Base-by-base conservation (phyloP, 2,888 invertebrate genomes). In the Sycophila texana region DNA sequence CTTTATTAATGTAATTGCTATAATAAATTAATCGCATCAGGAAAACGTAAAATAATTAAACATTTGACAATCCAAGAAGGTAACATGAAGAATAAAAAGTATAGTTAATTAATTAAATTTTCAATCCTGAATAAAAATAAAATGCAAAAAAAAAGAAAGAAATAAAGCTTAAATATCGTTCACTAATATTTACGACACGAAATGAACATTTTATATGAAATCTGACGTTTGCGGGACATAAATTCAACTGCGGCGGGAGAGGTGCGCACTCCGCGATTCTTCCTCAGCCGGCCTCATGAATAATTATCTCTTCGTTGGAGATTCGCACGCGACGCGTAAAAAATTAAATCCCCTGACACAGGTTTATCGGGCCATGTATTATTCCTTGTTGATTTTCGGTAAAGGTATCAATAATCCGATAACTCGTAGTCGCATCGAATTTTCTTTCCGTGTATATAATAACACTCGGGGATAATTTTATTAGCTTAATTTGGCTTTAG, bases 271-370 rank as follows among this genome's bases (percentile, higher is more conserved):
- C 70, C 55, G 16, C 68, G 18, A 71, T 72, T 55, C 66, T 51
- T 51, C 22, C 22, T 2, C 30, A 18, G 5, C 58, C 14, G 5
- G 30, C 18, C 61, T 65, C 65, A 60, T 73, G 60, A 65, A 71
- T 71, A 71, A 71, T 77, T 77, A 70, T 65, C 61, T 58, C 49
- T 10, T 65, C 49, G 20, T 18, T 22, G 22, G 13, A 22, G 26
- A 71, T 70, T 65, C 49, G 18, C 70, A 77, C 63, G 63, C 39
- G 57, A 77, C 49, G 55, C 49, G 65, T 72, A 72, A 77, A 77
- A 71, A 77, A 66, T 57, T 71, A 66, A 72, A 77, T 77, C 51
- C 72, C 30, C 66, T 53, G 39, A 39, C 53, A 61, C 39, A 61
- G 68, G 63, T 39, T 47, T 65, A 57, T 22, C 30, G 26, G 26